Evolutionary conservation across 2,888 invertebrate genomes (phyloP), one percentile per base, ranked within the genome.

Genomic region (Agrotis exclamationis): DNA sequence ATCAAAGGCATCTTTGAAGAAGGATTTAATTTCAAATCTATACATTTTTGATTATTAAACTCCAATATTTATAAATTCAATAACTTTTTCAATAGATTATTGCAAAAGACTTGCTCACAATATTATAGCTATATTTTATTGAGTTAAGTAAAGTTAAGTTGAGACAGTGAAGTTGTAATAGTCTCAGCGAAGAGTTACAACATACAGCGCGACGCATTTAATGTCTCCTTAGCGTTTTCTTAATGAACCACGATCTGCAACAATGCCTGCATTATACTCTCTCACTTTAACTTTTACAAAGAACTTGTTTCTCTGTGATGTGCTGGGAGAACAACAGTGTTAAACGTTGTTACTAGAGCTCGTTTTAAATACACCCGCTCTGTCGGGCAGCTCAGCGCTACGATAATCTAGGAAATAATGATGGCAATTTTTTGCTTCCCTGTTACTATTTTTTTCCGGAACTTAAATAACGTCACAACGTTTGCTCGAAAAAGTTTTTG

Each of bases 401-500:
- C 24, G 24, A 1, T 22, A 44, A 20, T 48, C 22, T 24, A 48
- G 51, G 45, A 54, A 53, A 62, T 57, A 60, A 71, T 48, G 48
- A 20, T 28, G 20, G 45, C 16, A n/a, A 0, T 4, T 54, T 58
- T 66, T 62, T 20, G 1, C 24, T 6, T 14, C 16, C 33, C 45
- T 56, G 57, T 65, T 48, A 58, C 50, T 57, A 13, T 22, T 20
- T 0, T 2, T 4, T 71, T 56, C 44, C 5, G 20, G 13, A 67
- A 54, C 44, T 70, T 65, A 66, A 62, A 68, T 9, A 51, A 51
- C 48, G 63, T 59, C 70, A 51, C 24, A 58, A 69, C 62, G n/a
- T 83, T 39, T 22, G 2, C 33, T 9, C 71, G 24, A 47, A 53
- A 7, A 82, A 83, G 82, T 84, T 88, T 83, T 69, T 73, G 69